These are phyloP conservation scores for Panopea generosa DNA, from an alignment of 2,888 invertebrate genomes.

Conservation along the genomic window DNA sequence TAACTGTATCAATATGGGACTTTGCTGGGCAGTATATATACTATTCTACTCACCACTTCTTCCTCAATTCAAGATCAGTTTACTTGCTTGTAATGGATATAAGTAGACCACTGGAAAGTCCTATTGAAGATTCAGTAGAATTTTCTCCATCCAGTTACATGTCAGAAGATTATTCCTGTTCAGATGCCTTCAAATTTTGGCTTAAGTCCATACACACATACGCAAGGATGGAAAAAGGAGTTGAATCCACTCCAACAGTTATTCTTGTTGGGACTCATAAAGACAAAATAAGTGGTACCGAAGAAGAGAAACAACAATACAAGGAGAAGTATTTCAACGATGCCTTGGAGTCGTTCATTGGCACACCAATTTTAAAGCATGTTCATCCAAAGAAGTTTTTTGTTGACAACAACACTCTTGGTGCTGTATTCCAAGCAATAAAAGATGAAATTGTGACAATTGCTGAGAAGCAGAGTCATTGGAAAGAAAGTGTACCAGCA, in stretches of 20 bases:
- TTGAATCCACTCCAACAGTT: slow-evolving; percentile 25
- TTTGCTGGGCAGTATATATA: slow-evolving; percentile 27
- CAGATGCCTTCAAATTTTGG: slow-evolving; percentile 60
- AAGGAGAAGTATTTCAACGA: slow-evolving; percentile 46
- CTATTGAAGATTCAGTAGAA: neutral
- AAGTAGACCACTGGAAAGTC: slow-evolving; percentile 6
- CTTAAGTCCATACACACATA: slow-evolving; percentile 54
- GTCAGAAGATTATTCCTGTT: slow-evolving; percentile 31
- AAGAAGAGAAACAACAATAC: slow-evolving; percentile 29
- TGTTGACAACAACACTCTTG: neutral
- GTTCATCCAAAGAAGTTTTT: slow-evolving; percentile 8
- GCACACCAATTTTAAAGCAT: neutral
- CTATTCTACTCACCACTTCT: slow-evolving; percentile 58
- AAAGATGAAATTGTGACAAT: slow-evolving; percentile 20
- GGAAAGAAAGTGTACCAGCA: slow-evolving; percentile 43
- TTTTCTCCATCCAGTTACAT: slow-evolving; percentile 1
- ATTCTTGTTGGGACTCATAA: slow-evolving; percentile 54
- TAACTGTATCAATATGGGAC: slow-evolving; percentile 49
- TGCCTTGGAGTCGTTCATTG: slow-evolving; percentile 34
- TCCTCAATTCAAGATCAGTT: slow-evolving; percentile 46
- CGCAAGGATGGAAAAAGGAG: neutral
- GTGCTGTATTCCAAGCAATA: slow-evolving; percentile 6
- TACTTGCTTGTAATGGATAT: slow-evolving; percentile 52
- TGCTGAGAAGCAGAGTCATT: slow-evolving; percentile 34
- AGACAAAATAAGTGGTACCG: slow-evolving; percentile 21